These are phyloP conservation scores for Drosophila ironensis DNA, from an alignment of 1,140 invertebrate genomes.

Conservation along the genomic window DNA sequence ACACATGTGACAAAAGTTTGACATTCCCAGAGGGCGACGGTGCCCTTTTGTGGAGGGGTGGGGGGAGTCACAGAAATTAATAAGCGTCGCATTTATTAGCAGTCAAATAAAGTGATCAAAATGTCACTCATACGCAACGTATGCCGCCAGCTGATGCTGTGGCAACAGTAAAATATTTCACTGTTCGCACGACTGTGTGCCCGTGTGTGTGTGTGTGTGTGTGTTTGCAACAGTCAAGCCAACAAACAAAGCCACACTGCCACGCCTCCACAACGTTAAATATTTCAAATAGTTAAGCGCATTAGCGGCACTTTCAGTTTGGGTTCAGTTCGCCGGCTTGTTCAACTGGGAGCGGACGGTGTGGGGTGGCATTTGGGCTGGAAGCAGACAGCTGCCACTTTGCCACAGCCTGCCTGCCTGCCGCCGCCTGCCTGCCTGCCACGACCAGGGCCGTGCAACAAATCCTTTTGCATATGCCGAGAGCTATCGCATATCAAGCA, in stretches of 20 bases:
- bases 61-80: slow-evolving; percentile 68
- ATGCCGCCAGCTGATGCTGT: slow-evolving; percentile 49
- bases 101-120: slow-evolving; percentile 77
- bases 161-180: slow-evolving; percentile 66
- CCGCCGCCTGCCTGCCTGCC: background rate
- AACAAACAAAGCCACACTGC: slow-evolving; percentile 41
- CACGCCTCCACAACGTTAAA: slow-evolving; percentile 51
- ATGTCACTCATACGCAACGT: slow-evolving; percentile 73
- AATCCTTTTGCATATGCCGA: slow-evolving; percentile 63
- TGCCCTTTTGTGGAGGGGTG: slow-evolving; percentile 9
- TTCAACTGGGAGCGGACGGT: slow-evolving; percentile 7
- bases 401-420: background rate
- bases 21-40: slow-evolving; percentile 33
- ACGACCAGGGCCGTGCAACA: slow-evolving; percentile 10
- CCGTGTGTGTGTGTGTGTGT: slow-evolving; percentile 1
- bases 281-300: slow-evolving; percentile 80
- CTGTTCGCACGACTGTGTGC: slow-evolving; percentile 7
- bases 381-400: slow-evolving; percentile 7
- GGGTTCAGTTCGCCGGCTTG: slow-evolving; percentile 39
- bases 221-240: slow-evolving; percentile 38
- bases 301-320: slow-evolving; percentile 75
- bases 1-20: slow-evolving; percentile 65
- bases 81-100: slow-evolving; percentile 77
- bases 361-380: slow-evolving; percentile 1
- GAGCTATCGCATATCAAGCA: slow-evolving; percentile 67